These are phyloP conservation scores for Lagopus muta DNA, from an alignment of 2,113 vertebrate genomes.

Conservation along the genomic window DNA sequence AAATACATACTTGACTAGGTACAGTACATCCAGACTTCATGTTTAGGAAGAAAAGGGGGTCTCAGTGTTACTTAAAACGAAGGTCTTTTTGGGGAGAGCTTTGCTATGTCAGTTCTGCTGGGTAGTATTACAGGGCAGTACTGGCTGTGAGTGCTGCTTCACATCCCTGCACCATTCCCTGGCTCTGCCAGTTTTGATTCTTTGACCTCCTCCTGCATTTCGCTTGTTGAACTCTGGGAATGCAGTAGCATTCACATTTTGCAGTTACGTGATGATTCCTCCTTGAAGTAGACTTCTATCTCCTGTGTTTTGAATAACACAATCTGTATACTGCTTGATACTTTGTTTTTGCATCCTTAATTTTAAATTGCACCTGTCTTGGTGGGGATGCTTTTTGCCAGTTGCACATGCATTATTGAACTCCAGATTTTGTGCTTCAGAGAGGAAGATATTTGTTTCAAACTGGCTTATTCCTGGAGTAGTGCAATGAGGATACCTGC, in stretches of 20 bases:
- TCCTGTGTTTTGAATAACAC: background rate
- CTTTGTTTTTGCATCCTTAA: background rate
- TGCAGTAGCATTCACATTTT: background rate
- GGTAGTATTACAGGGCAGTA: no score
- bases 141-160: background rate
- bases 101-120: background rate
- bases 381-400: background rate
- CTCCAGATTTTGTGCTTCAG: background rate
- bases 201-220: background rate
- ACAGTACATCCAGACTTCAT: background rate
- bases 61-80: background rate
- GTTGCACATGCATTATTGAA: background rate
- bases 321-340: background rate
- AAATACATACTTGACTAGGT: background rate
- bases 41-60: background rate
- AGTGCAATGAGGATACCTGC: background rate
- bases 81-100: background rate
- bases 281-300: background rate
- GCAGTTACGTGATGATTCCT: background rate
- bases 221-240: background rate
- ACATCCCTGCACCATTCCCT: background rate
- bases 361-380: background rate
- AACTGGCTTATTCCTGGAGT: background rate
- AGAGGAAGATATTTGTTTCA: background rate
- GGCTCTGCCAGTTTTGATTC: background rate